Evolutionary conservation across 2,888 invertebrate genomes (phyloP), one percentile per base, ranked within the genome.

Genomic region (Tenthredo livida): DNA sequence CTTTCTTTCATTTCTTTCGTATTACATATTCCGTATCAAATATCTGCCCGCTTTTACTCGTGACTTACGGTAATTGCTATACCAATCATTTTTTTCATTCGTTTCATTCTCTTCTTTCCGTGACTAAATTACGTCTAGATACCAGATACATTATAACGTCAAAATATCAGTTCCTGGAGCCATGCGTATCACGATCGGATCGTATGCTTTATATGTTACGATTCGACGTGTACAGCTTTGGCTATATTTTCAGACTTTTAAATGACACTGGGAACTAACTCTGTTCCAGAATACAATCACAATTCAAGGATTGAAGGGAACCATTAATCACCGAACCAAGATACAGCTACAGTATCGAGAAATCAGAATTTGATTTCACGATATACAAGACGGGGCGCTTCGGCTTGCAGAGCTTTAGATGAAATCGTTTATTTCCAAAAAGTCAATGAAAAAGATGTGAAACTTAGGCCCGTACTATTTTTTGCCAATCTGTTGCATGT

Each of bases 71-170:
- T 75, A 75, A 75, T 75, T 37, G 78, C 10, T 77, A 7, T 40
- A 54, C 54, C 77, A 40, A 77, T 77, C 54, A 77, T 50, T 29
- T 77, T 77, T 77, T 54, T 29, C 77, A 15, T 43, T 73, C 29
- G 10, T 73, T 73, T 43, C 1, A 43, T 50, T 50, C 54, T 33
- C 54, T 77, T 77, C 54, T 77, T 33, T 29, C n/a, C 77, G 29
- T 54, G 50, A 54, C 77, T 29, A 33, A 54, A 77, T 77, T 77
- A 21, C 21, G 37, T 25, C 37, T 37, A 17, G 61, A 80, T 80
- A 80, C 33, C 21, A 58, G 21, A 80, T 21, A 67, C 33, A 67
- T 67, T 67, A 17, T 15, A 33, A 67, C 33, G 67, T 67, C 33
- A 17, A 25, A 67, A 33, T 67, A 25, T 67, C 33, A 25, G 61